Conservation (phyloP, 2,113 vertebrate species). For the Podarcis raffonei region DNA sequence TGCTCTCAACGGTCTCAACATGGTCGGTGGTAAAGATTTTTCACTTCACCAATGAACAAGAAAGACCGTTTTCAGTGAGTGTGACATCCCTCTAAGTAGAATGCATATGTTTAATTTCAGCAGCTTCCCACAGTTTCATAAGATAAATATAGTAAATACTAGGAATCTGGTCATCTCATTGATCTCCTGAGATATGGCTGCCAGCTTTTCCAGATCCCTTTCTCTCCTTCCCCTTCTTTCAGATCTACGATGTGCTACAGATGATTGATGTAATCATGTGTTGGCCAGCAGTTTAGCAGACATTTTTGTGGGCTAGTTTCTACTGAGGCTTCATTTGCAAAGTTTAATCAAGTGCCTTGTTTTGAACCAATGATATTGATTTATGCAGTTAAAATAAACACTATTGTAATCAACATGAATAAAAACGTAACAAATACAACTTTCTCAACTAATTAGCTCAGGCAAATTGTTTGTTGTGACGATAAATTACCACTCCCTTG, state of each 20-base stretch:
- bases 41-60: not conserved
- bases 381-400: not conserved
- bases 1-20: too few relatives aligned
- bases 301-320: not conserved
- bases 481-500: constrained; percentile 13
- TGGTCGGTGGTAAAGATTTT: too few relatives aligned
- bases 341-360: not conserved
- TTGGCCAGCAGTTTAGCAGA: not conserved
- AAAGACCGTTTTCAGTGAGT: not conserved
- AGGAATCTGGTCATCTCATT: not conserved
- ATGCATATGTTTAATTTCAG: not conserved
- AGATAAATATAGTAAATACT: not conserved
- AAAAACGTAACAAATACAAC: not conserved
- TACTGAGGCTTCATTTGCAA: not conserved
- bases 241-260: not conserved
- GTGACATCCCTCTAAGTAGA: not conserved
- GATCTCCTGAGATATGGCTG: not conserved
- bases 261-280: not conserved
- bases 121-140: not conserved
- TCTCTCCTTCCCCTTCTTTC: not conserved
- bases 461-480: constrained; percentile 19
- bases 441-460: constrained; percentile 1
- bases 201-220: too few relatives aligned
- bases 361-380: not conserved
- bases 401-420: not conserved